Conservation (phyloP, 92 coral and sea anemone genomes). For the Isaurus tuberculatus region DNA sequence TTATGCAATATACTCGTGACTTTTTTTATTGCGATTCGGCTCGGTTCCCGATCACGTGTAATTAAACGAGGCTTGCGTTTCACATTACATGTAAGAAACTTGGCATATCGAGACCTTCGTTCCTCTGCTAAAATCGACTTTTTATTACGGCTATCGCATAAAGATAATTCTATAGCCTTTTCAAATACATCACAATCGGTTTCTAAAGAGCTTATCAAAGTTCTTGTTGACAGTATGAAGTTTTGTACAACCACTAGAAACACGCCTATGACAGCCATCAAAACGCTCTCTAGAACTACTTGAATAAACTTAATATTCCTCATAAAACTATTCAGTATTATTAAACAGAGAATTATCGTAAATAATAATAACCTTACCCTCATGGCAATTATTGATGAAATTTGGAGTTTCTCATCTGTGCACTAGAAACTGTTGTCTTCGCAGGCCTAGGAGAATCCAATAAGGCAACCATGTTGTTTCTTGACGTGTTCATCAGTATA, state of each 20-base stretch:
- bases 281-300: conserved; percentile 16
- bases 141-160: conserved; percentile 4
- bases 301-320: conserved; percentile 11
- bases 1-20: no score
- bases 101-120: no score
- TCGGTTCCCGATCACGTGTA: no score
- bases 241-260: conserved; percentile 12
- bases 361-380: conserved; percentile 7
- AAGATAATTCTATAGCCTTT: conserved; percentile 9
- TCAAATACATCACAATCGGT: background rate
- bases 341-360: conserved; percentile 14
- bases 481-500: conserved; percentile 1
- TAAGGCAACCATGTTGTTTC: conserved; percentile 6
- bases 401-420: conserved; percentile 10
- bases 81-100: no score
- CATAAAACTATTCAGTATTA: conserved; percentile 4
- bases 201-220: background rate
- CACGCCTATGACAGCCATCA: conserved; percentile 11
- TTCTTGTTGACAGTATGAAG: background rate
- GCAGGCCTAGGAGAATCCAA: conserved; percentile 3
- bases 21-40: no score
- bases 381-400: conserved; percentile 4
- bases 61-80: no score
- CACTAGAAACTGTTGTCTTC: conserved; percentile 9
- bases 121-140: conserved; percentile 4